These are phyloP conservation scores for Periophthalmus modestus DNA, from an alignment of 2,113 vertebrate genomes.

Conservation along the genomic window DNA sequence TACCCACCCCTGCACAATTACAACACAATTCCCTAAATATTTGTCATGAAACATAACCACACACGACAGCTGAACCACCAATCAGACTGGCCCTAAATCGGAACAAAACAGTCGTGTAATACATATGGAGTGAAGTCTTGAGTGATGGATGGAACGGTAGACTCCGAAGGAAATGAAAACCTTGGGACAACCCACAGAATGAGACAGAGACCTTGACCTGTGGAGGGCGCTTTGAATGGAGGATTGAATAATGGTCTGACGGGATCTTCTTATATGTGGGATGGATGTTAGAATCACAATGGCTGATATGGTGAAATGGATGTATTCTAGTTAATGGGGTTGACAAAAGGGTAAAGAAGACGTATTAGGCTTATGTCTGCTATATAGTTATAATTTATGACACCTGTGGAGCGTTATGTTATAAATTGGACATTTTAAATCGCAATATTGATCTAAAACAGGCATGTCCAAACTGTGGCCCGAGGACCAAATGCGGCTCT, in stretches of 20 bases:
- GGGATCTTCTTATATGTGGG: not conserved
- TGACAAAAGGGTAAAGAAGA: not conserved
- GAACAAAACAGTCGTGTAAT: not conserved
- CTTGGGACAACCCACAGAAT: not conserved
- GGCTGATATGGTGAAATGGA: not conserved
- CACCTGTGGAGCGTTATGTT: too few relatives aligned
- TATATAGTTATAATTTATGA: too few relatives aligned
- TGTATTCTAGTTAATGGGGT: not conserved
- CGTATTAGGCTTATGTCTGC: too few relatives aligned
- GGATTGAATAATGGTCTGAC: not conserved
- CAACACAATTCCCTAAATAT: not conserved
- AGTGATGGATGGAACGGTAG: not conserved
- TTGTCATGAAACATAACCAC: not conserved
- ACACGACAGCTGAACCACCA: not conserved
- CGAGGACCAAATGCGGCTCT: too few relatives aligned
- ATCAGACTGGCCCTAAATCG: not conserved
- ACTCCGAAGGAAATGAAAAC: conserved; percentile 2
- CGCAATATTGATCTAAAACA: too few relatives aligned
- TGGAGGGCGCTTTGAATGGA: not conserved
- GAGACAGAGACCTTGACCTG: conserved; percentile 8
- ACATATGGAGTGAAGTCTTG: not conserved
- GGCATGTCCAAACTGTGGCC: too few relatives aligned
- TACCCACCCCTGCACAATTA: not conserved
- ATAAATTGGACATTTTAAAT: too few relatives aligned
- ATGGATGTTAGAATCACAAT: not conserved